A percentile compares a stretch with the other conserved stretches of the same genome.
Conservation (phyloP, 2,888 invertebrate species). For the Yponomeuta malinellus region DNA sequence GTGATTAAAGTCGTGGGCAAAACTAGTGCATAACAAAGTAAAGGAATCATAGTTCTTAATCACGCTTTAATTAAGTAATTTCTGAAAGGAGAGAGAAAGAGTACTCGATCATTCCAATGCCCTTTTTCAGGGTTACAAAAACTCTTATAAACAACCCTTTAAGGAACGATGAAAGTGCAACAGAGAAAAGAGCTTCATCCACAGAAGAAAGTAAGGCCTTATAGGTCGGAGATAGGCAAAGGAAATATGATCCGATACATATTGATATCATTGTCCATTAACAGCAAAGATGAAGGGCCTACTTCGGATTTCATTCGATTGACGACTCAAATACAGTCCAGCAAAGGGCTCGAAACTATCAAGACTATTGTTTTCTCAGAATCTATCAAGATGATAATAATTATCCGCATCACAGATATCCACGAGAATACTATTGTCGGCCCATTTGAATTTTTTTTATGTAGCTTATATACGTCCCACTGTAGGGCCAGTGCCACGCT, state of each 20-base stretch:
- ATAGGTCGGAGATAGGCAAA: neutral
- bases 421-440: too few species aligned
- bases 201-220: slow-evolving; percentile 1
- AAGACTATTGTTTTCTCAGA: too few species aligned
- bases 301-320: neutral
- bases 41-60: neutral
- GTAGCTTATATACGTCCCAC: too few species aligned
- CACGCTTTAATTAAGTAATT: neutral
- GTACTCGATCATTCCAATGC: neutral
- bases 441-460: too few species aligned
- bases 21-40: too few species aligned
- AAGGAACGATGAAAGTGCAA: neutral
- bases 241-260: slow-evolving; percentile 3
- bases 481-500: too few species aligned
- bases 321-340: neutral
- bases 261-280: slow-evolving; percentile 5
- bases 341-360: too few species aligned
- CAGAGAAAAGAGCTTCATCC: neutral
- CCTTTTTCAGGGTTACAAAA: neutral
- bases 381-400: too few species aligned
- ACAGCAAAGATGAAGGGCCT: neutral
- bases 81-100: neutral
- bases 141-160: neutral
- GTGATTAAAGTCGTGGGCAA: too few species aligned
- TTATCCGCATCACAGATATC: too few species aligned